Base-by-base conservation (phyloP, 2,888 invertebrate genomes). In the Habrosyne pyritoides region DNA sequence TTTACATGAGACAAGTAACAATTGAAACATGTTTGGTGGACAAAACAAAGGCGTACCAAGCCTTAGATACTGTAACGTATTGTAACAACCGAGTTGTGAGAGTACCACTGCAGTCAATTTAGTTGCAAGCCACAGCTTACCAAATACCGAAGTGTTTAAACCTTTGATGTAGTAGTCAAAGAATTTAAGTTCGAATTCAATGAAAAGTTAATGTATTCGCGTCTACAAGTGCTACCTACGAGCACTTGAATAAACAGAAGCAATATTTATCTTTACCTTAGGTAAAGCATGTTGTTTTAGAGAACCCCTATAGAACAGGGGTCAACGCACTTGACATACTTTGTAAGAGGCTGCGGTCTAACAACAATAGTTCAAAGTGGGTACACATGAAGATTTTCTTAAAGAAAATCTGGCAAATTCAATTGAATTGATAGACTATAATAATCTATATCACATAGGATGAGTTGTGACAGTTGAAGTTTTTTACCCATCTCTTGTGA, bases 181-280 rank as follows among this genome's bases (percentile, higher is more conserved):
- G 62, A 61, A 64, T 64, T 66, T 58, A 66, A 58, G 59, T 69
- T 64, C 56, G 66, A 69, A 73, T 70, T 68, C 67, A 73, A 65
- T 67, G 68, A 64, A 73, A 70, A 70, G 63, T 67, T 71, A 73
- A 73, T 67, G 73, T 77, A 74, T 79, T 81, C 72, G 67, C 75
- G 68, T 73, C 76, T 77, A 70, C 67, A 71, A 84, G 81, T 83
- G 71, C 81, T 76, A 83, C 84, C 81, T 84, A 79, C 82, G 71
- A 75, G 74, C 86, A 86, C 82, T 88, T 88, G 86, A 67, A 75
- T 75, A 83, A 84, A 86, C 79, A 84, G 74, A 79, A 75, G 73
- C 75, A 63, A 63, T 89, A 81, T 90, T 88, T 89, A 78, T 81
- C 82, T 89, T 86, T 79, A 78, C 79, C 77, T 82, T 75, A 75